Base-by-base conservation (phyloP, 2,113 vertebrate genomes). In the Opisthocomus hoazin region DNA sequence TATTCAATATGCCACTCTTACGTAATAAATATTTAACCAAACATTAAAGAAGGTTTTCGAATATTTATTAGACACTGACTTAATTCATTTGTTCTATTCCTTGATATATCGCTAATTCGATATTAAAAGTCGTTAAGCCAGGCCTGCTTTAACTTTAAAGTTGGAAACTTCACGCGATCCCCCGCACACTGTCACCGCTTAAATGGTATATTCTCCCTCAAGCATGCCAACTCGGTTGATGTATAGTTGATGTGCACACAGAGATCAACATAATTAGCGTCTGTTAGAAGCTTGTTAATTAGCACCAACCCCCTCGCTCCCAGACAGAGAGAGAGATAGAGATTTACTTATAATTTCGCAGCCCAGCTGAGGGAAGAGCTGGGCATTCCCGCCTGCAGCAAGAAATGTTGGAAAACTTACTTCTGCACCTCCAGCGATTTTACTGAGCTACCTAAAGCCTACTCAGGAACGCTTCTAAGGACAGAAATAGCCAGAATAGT, bases 21-120 rank as follows among this genome's bases (percentile, higher is more conserved):
- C 74, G 54, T 93, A 97, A 97, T 98, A 98, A 98, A 98, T 98
- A 98, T 98, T 98, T 98, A 98, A 98, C 93, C 96, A 95, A 97
- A 97, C 97, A 87, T 97, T 97, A 96, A 96, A 97, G 92, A 85
- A 92, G 94, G 94, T 63, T 97, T 97, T 96, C 89, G 97, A 97
- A 96, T 97, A 97, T 97, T 98, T 86, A 75, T 97, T 96, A 96
- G 97, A 22, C 97, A 87, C n/a, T 65, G 96, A 94, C 97, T 97
- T 94, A 93, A 97, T 96, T 96, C 96, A 96, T 96, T 96, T 95
- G 97, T 68, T 71, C 94, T 74, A 57, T 84, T 84, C 94, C 92
- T 80, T 97, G 90, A 60, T 96, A 92, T 93, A 97, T 96, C 89
- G 48, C 94, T 97, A 95, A 93, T 97, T 89, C 82, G 79, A 78